Percentiles rank a stretch among this genome's conserved stretches.
These are phyloP conservation scores for Homarus americanus DNA, from an alignment of 1,140 invertebrate species.

Conservation along the genomic window DNA sequence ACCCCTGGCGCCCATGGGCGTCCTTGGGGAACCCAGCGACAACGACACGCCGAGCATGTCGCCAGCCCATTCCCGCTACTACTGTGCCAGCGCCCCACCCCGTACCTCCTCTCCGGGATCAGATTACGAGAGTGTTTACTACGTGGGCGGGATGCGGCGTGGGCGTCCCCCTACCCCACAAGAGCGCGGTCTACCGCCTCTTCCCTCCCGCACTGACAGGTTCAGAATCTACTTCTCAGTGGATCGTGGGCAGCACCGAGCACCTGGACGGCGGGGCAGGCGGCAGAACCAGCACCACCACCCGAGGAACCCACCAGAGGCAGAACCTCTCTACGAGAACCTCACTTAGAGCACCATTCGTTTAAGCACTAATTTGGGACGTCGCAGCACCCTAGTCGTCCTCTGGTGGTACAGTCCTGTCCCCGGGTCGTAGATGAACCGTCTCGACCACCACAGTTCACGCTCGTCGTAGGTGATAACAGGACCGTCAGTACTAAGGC, in stretches of 20 bases:
- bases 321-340: conserved; percentile 62
- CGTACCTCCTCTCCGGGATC: conserved; percentile 24
- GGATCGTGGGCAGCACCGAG: conserved; percentile 41
- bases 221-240: conserved; percentile 65
- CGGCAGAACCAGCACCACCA: conserved; percentile 35
- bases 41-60: conserved; percentile 55
- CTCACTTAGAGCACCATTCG: conserved; percentile 38
- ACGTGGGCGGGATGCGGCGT: conserved; percentile 52
- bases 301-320: conserved; percentile 53
- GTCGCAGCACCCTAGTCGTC: not conserved
- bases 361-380: not conserved
- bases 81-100: conserved; percentile 54
- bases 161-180: conserved; percentile 56
- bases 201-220: conserved; percentile 63
- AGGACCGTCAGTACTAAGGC: not conserved
- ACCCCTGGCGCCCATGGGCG: conserved; percentile 33
- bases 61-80: conserved; percentile 54
- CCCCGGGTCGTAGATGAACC: not conserved
- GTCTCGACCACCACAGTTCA: not conserved
- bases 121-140: conserved; percentile 65
- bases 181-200: conserved; percentile 50
- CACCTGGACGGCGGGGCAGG: not conserved
- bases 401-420: not conserved
- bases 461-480: not conserved
- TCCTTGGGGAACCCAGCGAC: conserved; percentile 34